Percentiles rank a stretch among this genome's conserved stretches.
Evolutionary conservation across 2,888 invertebrate genomes (phyloP).

Genomic region (Euphydryas editha): DNA sequence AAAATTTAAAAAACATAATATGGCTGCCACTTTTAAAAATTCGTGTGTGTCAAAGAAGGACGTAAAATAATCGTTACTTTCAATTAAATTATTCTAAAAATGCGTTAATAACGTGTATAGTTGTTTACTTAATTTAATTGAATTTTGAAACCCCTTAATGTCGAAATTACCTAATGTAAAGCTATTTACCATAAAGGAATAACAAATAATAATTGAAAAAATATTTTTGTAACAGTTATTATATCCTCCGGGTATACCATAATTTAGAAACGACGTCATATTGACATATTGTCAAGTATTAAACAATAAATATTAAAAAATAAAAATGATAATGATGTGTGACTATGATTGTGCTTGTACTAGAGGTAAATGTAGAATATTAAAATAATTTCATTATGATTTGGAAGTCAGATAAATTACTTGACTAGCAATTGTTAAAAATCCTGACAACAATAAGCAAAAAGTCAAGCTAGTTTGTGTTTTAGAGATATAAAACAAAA

Average conservation of each 20-base stretch:
- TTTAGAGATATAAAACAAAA: too few species aligned
- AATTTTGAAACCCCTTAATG: conserved; percentile 20
- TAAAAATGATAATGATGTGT: neutral
- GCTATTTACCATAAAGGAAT: conserved; percentile 26
- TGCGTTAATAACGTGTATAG: conserved; percentile 36
- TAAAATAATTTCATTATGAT: neutral
- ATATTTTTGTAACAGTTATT: neutral
- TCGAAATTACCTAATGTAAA: conserved; percentile 15
- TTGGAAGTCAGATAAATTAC: neutral
- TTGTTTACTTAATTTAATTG: conserved; percentile 42
- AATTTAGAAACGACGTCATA: conserved; percentile 55
- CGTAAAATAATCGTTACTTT: conserved; percentile 38
- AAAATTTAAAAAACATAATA: too few species aligned
- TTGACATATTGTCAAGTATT: neutral
- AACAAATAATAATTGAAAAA: conserved; percentile 19
- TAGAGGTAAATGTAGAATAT: neutral
- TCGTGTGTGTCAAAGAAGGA: neutral
- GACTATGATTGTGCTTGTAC: neutral
- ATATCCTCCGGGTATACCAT: conserved; percentile 43
- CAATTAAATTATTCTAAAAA: conserved; percentile 29
- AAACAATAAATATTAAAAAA: conserved; percentile 1
- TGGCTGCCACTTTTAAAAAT: too few species aligned
- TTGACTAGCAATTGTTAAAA: neutral
- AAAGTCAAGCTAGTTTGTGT: too few species aligned
- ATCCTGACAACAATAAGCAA: neutral